phyloP scores from a whole-genome alignment of 2,888 invertebrate species.

The Lamproptera curius region DNA sequence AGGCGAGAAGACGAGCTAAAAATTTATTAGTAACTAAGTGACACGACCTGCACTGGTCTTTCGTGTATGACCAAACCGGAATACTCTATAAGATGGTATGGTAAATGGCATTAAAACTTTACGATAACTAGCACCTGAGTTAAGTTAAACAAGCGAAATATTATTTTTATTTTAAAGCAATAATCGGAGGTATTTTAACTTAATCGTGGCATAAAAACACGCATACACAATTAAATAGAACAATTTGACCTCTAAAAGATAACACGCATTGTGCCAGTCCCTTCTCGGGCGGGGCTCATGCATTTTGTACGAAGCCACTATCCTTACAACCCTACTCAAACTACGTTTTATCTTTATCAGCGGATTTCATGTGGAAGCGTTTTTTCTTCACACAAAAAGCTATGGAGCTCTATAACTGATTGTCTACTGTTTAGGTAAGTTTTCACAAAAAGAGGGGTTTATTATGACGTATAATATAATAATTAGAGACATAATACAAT shows the following conservation, averaged over 20 bases:
- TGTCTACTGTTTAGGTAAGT: not conserved
- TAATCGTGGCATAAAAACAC: conserved; percentile 9
- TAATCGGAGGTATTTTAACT: too few species aligned
- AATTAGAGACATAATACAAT: not conserved
- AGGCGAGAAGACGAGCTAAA: too few species aligned
- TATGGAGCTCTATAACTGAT: conserved; percentile 12
- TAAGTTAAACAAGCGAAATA: too few species aligned
- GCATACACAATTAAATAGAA: conserved; percentile 15
- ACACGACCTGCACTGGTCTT: too few species aligned
- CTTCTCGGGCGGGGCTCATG: conserved; percentile 25
- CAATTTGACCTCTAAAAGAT: conserved; percentile 20
- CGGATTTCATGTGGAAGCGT: conserved; percentile 34
- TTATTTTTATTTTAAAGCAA: too few species aligned
- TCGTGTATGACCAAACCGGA: too few species aligned
- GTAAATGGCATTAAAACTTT: too few species aligned
- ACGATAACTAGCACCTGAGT: too few species aligned
- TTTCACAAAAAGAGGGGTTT: not conserved
- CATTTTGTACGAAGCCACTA: conserved; percentile 27
- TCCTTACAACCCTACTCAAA: conserved; percentile 32
- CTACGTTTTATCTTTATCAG: conserved; percentile 37
- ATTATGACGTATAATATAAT: not conserved
- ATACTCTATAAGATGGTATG: too few species aligned
- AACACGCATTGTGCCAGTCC: conserved; percentile 12
- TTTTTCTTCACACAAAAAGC: conserved; percentile 24
- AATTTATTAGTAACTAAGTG: too few species aligned